Base-by-base conservation (phyloP, 64 coral and sea anemone species). In the Stichodactyla mertensii region DNA sequence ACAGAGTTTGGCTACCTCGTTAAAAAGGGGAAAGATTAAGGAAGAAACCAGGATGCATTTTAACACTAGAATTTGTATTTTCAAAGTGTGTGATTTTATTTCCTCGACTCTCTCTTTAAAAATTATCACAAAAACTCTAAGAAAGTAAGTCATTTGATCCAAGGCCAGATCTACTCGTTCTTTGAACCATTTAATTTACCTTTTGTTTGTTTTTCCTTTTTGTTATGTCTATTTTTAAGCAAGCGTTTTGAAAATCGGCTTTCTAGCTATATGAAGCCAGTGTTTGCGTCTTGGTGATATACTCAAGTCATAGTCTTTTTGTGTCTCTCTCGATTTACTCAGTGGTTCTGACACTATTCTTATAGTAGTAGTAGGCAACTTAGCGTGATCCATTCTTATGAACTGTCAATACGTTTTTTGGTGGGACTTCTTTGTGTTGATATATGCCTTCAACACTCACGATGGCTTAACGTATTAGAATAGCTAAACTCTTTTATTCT, bases 181-280 rank as follows among this genome's bases (percentile, higher is more conserved):
- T 74, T 74, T 74, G 16, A 74, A 13, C 69, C 69, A 26, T 74
- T 74, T 74, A 74, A 74, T 74, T 28, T 74, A 74, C 27, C 69
- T 74, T 74, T 74, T 74, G 69, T 74, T 74, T 74, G 27, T 74
- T 74, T 74, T 74, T 74, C 20, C 22, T 74, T 74, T 74, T 74
- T 74, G 69, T 74, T 74, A 74, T 74, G 69, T 74, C 69, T 74
- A 74, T 74, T 26, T 45, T 74, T 74, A 74, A 74, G 69, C 69
- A 74, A 74, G 69, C 69, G 24, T 74, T 74, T 74, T 31, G 69
- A 12, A 74, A 74, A 74, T 74, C 69, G 69, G 69, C 69, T 74
- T 74, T 74, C 23, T 69, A 9, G 8, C 69, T 9, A 26, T 3
- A 74, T 4, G 11, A 74, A 74, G 24, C 69, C 69, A 74, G 24